Evolutionary conservation across 2,113 vertebrate species (phyloP), one percentile per base, ranked within the genome.

Genomic region (Bufo bufo): DNA sequence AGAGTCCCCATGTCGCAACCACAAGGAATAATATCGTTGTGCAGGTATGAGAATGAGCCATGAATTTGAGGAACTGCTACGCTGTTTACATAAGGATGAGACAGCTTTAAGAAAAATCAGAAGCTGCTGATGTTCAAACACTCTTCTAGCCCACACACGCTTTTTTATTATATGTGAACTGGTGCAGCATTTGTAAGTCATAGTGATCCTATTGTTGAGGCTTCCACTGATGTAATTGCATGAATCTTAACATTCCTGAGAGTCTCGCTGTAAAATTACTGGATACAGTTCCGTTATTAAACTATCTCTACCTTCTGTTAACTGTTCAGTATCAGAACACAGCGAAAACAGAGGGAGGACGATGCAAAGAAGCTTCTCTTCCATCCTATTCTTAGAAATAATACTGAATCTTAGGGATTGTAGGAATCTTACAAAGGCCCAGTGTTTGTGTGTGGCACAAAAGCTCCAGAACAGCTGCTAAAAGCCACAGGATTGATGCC

Each of bases 181-280:
- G 63, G 45, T 65, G 52, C 74, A 77, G 56, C 45, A 65, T 65
- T 33, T 78, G 59, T 77, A 78, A 77, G 84, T 50, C 74, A 86
- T 78, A 78, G 85, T 78, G 74, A 86, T 86, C 59, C 75, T 77
- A 78, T 86, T 86, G 84, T 85, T 61, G 72, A 65, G 33, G 12
- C 84, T 78, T 79, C 8, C 20, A 66, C 74, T 86, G 74, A 86
- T 86, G 74, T 85, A 59, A 85, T 78, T 78, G 74, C 45, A 79
- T 75, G 85, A 86, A 86, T 86, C 75, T 86, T 52, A 79, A 79
- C 85, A 86, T 86, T 86, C 85, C 85, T 66, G 11, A 3, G 85
- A 77, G 85, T 78, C 74, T 65, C 43, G 74, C 85, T 86, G 58
- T 86, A 56, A 86, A 86, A 86, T 86, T 66, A 78, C 75, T 86